A percentile compares a stretch with the other conserved stretches of the same genome.
Conservation (phyloP, 1,140 invertebrate genomes). For the Aphidius ervi region DNA sequence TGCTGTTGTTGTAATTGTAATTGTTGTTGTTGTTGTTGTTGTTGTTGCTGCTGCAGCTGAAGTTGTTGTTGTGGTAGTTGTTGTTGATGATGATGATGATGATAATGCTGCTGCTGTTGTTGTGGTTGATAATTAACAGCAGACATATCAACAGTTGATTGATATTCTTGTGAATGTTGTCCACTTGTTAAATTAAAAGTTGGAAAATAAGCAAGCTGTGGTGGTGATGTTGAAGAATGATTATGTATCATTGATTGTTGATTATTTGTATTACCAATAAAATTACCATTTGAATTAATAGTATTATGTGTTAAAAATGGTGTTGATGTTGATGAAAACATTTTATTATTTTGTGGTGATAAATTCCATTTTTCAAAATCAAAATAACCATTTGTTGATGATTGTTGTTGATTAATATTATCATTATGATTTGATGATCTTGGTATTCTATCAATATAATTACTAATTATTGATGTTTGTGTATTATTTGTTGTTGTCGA, state of each 20-base stretch:
- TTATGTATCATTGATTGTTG: constrained; percentile 62
- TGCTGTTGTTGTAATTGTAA: no score
- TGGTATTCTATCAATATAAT: constrained; percentile 62
- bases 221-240: constrained; percentile 57
- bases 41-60: no score
- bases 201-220: constrained; percentile 63
- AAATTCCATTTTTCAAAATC: constrained; percentile 73
- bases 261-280: constrained; percentile 44
- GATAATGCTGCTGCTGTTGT: no score
- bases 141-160: constrained; percentile 63
- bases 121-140: constrained; percentile 46
- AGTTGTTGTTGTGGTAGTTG: no score
- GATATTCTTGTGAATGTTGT: constrained; percentile 60
- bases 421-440: constrained; percentile 67
- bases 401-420: constrained; percentile 44
- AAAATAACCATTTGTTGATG: constrained; percentile 66
- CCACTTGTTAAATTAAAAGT: constrained; percentile 59
- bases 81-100: no score
- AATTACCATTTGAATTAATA: constrained; percentile 51
- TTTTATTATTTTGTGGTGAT: constrained; percentile 61
- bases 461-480: constrained; percentile 50
- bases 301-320: constrained; percentile 56
- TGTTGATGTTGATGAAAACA: constrained; percentile 56
- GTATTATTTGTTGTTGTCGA: constrained; percentile 47
- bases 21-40: no score